Evolutionary conservation across 2,113 vertebrate species (phyloP).

Genomic region (Noturus placidus): DNA sequence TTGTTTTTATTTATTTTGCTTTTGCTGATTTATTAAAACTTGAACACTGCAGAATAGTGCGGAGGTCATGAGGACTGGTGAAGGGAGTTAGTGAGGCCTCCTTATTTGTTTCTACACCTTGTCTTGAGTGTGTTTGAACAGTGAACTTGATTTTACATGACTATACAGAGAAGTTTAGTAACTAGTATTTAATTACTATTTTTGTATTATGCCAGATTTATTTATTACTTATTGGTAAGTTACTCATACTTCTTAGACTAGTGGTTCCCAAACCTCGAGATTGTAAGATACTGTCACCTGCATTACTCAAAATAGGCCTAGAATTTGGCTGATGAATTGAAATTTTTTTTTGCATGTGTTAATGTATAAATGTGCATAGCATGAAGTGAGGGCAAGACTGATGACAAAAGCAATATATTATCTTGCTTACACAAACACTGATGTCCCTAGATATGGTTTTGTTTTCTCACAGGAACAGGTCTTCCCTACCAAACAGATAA

Average conservation of each 20-base stretch:
- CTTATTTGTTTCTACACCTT: background rate
- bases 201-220: conserved; percentile 32
- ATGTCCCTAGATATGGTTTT: background rate
- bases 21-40: conserved; percentile 11
- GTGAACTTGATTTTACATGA: conserved; percentile 22
- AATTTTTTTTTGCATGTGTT: background rate
- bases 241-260: background rate
- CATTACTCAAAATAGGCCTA: background rate
- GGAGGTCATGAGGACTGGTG: background rate
- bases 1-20: conserved; percentile 11
- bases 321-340: background rate
- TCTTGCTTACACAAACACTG: background rate
- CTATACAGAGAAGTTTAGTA: background rate
- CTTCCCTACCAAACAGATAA: background rate
- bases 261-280: background rate
- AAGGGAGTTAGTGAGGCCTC: background rate
- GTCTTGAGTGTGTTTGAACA: background rate
- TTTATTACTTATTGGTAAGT: conserved; percentile 18
- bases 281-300: background rate
- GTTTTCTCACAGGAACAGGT: background rate
- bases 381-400: background rate
- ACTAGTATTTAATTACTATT: conserved; percentile 6
- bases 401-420: background rate
- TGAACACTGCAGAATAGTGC: background rate
- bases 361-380: background rate